Conservation (phyloP, 2,113 vertebrate species). For the Gadus macrocephalus region DNA sequence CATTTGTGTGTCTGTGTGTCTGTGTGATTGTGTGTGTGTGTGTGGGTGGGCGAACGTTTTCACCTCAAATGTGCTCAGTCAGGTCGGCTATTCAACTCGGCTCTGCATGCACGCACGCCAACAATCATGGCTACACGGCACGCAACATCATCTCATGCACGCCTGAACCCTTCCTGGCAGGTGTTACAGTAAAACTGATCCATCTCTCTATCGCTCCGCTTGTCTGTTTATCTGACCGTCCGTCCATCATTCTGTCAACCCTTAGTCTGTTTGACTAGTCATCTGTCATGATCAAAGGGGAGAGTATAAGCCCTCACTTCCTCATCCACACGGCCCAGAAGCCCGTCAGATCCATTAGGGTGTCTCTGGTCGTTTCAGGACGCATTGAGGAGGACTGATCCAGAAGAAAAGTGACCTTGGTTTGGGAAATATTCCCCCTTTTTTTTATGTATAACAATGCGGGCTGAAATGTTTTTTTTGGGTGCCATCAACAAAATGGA, state of each 20-base stretch:
- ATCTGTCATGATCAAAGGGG: slow-evolving; percentile 56
- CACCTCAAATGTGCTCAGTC: slow-evolving; percentile 43
- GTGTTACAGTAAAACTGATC: slow-evolving; percentile 48
- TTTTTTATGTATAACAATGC: too few species aligned
- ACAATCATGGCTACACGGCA: slow-evolving; percentile 41
- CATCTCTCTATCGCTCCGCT: slow-evolving; percentile 48
- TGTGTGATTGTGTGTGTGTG: background rate
- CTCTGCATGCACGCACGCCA: slow-evolving; percentile 31
- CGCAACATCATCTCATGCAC: slow-evolving; percentile 43
- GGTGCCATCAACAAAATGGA: too few species aligned
- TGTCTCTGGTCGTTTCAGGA: too few species aligned
- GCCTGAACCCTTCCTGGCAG: slow-evolving; percentile 16
- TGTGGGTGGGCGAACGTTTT: slow-evolving; percentile 36
- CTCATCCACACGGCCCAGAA: too few species aligned
- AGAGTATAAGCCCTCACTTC: slow-evolving; percentile 17
- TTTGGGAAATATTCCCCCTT: too few species aligned
- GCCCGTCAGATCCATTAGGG: too few species aligned
- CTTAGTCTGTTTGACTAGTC: slow-evolving; percentile 54
- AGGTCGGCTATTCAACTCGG: slow-evolving; percentile 45
- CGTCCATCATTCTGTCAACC: slow-evolving; percentile 50
- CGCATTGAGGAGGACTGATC: background rate
- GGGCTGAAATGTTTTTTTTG: too few species aligned
- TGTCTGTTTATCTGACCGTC: slow-evolving; percentile 54
- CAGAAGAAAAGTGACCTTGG: too few species aligned
- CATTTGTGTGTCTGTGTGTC: background rate